These are phyloP conservation scores for Saguinus imperator DNA, from an alignment of 2,113 vertebrate genomes.

Conservation along the genomic window DNA sequence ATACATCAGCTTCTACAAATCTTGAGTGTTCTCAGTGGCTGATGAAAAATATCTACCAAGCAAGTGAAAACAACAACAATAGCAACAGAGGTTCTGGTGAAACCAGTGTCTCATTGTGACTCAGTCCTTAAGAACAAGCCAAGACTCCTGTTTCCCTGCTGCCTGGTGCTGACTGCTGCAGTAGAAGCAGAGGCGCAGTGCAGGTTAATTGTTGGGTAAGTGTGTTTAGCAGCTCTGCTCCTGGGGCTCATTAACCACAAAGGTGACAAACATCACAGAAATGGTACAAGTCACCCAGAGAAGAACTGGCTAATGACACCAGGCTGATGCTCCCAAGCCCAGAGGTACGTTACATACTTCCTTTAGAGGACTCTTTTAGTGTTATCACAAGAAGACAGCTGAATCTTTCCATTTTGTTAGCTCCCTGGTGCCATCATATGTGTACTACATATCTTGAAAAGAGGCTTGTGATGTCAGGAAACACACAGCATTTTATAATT, in stretches of 20 bases:
- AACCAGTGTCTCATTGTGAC: background rate
- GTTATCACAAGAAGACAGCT: background rate
- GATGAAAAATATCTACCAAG: background rate
- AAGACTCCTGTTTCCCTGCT: background rate
- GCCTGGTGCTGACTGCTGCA: background rate
- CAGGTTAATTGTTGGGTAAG: background rate
- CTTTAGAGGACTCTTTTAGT: constrained; percentile 6
- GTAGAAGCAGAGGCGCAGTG: background rate
- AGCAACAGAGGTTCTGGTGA: background rate
- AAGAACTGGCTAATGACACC: constrained; percentile 31
- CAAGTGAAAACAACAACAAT: background rate
- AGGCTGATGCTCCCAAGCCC: background rate
- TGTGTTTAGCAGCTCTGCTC: background rate
- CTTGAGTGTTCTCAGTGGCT: background rate
- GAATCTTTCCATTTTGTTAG: constrained; percentile 8
- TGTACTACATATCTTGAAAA: constrained; percentile 44
- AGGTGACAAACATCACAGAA: constrained; percentile 6
- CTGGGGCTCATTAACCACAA: constrained; percentile 42
- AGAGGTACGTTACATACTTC: constrained; percentile 6
- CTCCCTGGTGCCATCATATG: background rate
- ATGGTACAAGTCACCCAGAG: background rate
- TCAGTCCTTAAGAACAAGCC: background rate
- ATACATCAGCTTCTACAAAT: background rate
- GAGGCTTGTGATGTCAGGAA: constrained; percentile 30
- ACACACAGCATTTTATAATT: background rate